Evolutionary conservation across 1,140 invertebrate species (phyloP).

Genomic region (Stenopsyche tienmushanensis): DNA sequence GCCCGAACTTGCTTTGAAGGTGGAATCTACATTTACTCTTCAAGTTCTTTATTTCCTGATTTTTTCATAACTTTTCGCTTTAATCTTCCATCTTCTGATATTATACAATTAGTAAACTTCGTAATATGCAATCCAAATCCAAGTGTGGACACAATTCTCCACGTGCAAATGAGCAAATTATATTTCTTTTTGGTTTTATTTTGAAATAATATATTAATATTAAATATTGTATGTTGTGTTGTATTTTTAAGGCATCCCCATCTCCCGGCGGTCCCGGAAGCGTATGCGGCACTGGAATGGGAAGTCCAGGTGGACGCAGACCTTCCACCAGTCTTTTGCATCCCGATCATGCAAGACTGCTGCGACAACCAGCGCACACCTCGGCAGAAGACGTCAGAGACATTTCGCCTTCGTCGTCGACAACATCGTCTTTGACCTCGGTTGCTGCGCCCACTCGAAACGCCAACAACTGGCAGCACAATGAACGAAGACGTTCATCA

Average conservation of each 20-base stretch:
- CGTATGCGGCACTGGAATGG: slow-evolving; percentile 41
- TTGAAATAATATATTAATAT: neutral
- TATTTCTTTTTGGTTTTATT: neutral
- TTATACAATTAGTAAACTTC: too few species aligned
- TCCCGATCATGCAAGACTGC: slow-evolving; percentile 66
- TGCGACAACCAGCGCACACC: slow-evolving; percentile 50
- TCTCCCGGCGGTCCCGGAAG: slow-evolving; percentile 49
- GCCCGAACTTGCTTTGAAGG: too few species aligned
- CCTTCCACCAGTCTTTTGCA: slow-evolving; percentile 63
- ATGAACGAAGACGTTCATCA: slow-evolving; percentile 52
- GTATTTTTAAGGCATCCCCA: slow-evolving; percentile 59
- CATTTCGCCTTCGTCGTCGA: slow-evolving; percentile 55
- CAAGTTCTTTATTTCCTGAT: too few species aligned
- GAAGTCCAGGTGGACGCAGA: slow-evolving; percentile 44
- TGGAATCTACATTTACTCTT: too few species aligned
- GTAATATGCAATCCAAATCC: too few species aligned
- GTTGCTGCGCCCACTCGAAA: slow-evolving; percentile 52
- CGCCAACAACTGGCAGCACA: slow-evolving; percentile 50
- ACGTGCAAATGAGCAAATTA: too few species aligned
- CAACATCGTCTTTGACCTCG: slow-evolving; percentile 60
- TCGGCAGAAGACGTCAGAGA: slow-evolving; percentile 52
- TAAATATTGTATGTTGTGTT: neutral
- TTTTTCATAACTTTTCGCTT: too few species aligned
- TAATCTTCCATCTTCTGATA: too few species aligned
- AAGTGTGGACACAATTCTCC: too few species aligned